These are phyloP conservation scores for Ciconia nigra DNA, from an alignment of 2,797 vertebrate genomes.

Conservation along the genomic window DNA sequence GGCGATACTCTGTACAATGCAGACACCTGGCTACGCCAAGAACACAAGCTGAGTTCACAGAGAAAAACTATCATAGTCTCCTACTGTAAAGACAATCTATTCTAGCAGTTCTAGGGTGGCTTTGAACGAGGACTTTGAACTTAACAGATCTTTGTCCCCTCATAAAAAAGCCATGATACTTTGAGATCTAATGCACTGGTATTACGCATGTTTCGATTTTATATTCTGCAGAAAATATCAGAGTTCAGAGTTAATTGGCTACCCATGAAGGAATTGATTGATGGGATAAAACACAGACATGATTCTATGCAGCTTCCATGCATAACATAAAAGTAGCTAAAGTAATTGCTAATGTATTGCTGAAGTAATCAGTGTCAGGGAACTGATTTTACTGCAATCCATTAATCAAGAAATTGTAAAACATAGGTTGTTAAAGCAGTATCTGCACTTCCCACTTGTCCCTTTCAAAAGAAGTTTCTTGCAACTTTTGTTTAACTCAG, in stretches of 20 bases:
- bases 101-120: neutral
- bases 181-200: neutral
- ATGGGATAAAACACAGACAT: neutral
- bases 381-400: neutral
- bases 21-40: neutral
- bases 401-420: slow-evolving; percentile 13
- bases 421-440: neutral
- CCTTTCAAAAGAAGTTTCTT: neutral
- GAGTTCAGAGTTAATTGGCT: neutral
- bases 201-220: neutral
- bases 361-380: neutral
- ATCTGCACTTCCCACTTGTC: neutral
- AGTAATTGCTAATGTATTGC: neutral
- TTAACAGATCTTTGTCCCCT: neutral
- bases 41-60: neutral
- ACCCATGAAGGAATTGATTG: neutral
- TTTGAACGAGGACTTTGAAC: neutral
- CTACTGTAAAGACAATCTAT: neutral
- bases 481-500: neutral
- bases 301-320: neutral
- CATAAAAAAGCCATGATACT: neutral
- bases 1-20: rapidly evolving
- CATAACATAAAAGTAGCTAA: neutral
- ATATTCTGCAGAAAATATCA: neutral
- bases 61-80: rapidly evolving